Base-by-base conservation (phyloP, 2,113 vertebrate genomes). In the Spea bombifrons region DNA sequence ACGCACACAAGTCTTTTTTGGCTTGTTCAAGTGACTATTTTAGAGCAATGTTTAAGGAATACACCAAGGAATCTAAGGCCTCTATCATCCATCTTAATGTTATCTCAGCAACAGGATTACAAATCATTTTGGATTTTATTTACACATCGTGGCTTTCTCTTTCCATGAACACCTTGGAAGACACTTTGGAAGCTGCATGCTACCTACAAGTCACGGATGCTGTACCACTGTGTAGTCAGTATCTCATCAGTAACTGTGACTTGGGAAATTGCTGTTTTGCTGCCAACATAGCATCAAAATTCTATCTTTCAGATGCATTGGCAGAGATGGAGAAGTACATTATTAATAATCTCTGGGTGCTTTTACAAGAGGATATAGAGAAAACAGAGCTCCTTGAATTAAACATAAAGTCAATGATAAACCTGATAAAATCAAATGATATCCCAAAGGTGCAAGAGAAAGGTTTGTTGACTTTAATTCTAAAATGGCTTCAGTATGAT, bases 21-120 rank as follows among this genome's bases (percentile, higher is more conserved):
- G 96, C 96, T 4, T 95, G 95, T 80, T 94, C 96, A 84, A 98
- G 96, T 0, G 94, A 97, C 84, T 99, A 98, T 86, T 99, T 99
- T 83, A 93, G 94, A 89, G 94, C 95, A 9, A 89, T 99, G 86
- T 98, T 99, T 84, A 95, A 96, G 85, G 95, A 91, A 55, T 91
- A 94, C 10, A 97, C 94, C 0, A 85, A 81, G 0, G 97, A 98
- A 81, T 94, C 94, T 15, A 87, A 80, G 78, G 93, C 92, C 2
- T 82, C 15, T 3, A 86, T 90, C 7, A 85, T 99, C 71, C 91
- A 90, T 44, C 89, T 98, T 45, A 92, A 93, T 0, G 94, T 90
- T 1, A 70, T 98, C 17, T 94, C 94, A 0, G 86, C 95, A 2
- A 83, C 84, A 0, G 97, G 95, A 68, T 89, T 99, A 49, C 92